A percentile compares a stretch with the other conserved stretches of the same genome.
phyloP scores from a whole-genome alignment of 2,797 vertebrate genomes.

The Ctenopoma multispine region DNA sequence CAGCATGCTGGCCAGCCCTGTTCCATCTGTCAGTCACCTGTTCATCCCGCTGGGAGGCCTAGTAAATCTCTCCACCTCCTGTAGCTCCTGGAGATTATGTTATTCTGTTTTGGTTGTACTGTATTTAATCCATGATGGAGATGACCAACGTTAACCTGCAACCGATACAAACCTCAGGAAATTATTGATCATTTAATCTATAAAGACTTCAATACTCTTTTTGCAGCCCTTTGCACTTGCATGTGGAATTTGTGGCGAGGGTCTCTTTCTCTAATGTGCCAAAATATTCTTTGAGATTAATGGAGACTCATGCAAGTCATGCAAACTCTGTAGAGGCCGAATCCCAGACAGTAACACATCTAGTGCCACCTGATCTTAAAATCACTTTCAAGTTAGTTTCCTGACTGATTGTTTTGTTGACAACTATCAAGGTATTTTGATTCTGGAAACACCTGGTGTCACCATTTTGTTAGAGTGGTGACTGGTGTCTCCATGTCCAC shows the following conservation, averaged over 20 bases:
- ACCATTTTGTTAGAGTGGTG: background rate
- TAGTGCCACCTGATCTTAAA: too few relatives aligned
- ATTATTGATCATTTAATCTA: background rate
- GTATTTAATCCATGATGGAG: background rate
- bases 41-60: constrained; percentile 58
- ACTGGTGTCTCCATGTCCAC: too few relatives aligned
- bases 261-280: background rate
- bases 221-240: background rate
- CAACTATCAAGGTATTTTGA: background rate
- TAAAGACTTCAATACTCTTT: background rate
- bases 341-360: too few relatives aligned
- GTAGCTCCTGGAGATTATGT: constrained; percentile 54
- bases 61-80: constrained; percentile 45
- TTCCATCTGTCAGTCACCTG: constrained; percentile 81
- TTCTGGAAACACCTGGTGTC: background rate
- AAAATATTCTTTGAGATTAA: too few relatives aligned
- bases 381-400: too few relatives aligned
- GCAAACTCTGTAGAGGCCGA: too few relatives aligned
- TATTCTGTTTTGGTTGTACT: constrained; percentile 11
- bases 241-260: background rate
- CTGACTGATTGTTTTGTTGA: background rate
- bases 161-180: background rate
- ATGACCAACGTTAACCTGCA: background rate
- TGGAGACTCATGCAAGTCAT: too few relatives aligned
- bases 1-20: constrained; percentile 53